Evolutionary conservation across 2,113 vertebrate genomes (phyloP).

Genomic region (Ginglymostoma cirratum): DNA sequence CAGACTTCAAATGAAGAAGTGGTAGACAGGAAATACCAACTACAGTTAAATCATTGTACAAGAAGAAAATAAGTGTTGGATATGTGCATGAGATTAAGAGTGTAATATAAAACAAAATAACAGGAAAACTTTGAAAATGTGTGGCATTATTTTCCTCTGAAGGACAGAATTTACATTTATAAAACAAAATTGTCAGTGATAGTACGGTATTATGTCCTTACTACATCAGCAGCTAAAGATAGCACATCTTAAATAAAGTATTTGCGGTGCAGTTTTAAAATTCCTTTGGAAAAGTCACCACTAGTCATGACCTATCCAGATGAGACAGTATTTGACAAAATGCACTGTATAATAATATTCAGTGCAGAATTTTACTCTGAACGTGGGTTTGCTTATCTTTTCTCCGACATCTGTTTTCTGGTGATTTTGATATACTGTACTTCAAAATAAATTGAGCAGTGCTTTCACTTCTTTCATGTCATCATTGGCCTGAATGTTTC

Average conservation of each 20-base stretch:
- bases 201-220: neutral
- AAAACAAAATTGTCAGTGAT: neutral
- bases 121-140: too few species aligned
- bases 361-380: neutral
- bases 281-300: neutral
- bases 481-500: constrained; percentile 7
- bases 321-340: neutral
- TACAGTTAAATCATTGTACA: too few species aligned
- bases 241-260: neutral
- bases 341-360: neutral
- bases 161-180: neutral
- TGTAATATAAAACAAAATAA: too few species aligned
- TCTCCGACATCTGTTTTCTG: neutral
- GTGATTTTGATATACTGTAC: neutral
- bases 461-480: constrained; percentile 27
- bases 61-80: too few species aligned
- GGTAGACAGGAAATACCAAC: too few species aligned
- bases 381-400: neutral
- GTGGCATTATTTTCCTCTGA: too few species aligned
- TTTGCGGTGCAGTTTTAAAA: neutral
- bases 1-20: too few species aligned
- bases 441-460: constrained; percentile 30
- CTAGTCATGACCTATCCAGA: neutral
- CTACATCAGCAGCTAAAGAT: neutral
- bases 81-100: too few species aligned